A percentile compares a stretch with the other conserved stretches of the same genome.
Conservation (phyloP, 2,797 vertebrate genomes). For the Labeo calbasu region DNA sequence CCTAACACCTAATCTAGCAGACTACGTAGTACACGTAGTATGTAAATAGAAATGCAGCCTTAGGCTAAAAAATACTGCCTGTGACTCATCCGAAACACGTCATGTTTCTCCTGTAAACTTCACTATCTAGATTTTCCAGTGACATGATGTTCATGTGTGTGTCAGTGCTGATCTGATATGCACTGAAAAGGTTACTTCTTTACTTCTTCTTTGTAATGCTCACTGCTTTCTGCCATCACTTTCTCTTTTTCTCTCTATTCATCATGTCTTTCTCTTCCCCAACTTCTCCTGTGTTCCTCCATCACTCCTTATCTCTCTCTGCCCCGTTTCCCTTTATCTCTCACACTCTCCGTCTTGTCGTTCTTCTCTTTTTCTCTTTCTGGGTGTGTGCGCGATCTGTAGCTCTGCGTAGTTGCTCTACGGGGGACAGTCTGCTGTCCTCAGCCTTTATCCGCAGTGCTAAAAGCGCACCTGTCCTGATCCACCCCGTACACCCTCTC, state of each 20-base stretch:
- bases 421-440: conserved; percentile 99
- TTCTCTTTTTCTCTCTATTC: conserved; percentile 17
- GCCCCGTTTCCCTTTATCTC: conserved; percentile 25
- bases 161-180: conserved; percentile 3
- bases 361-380: conserved; percentile 81
- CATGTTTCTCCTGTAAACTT: conserved; percentile 5
- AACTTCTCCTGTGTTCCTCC: conserved; percentile 29
- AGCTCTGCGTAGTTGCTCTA: conserved; percentile 99
- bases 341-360: conserved; percentile 50
- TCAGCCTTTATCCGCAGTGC: conserved; percentile 99
- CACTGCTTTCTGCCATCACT: conserved; percentile 23
- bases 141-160: background rate
- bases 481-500: conserved; percentile 99
- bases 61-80: background rate
- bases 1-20: background rate
- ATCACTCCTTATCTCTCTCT: conserved; percentile 30
- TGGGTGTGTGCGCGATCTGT: conserved; percentile 76
- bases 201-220: conserved; percentile 36
- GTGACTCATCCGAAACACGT: background rate
- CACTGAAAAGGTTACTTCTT: background rate
- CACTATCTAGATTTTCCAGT: background rate
- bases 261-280: conserved; percentile 19
- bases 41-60: background rate
- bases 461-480: conserved; percentile 99
- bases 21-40: background rate